These are phyloP conservation scores for Phocides pigmalion DNA, from an alignment of 1,140 invertebrate species.

Conservation along the genomic window DNA sequence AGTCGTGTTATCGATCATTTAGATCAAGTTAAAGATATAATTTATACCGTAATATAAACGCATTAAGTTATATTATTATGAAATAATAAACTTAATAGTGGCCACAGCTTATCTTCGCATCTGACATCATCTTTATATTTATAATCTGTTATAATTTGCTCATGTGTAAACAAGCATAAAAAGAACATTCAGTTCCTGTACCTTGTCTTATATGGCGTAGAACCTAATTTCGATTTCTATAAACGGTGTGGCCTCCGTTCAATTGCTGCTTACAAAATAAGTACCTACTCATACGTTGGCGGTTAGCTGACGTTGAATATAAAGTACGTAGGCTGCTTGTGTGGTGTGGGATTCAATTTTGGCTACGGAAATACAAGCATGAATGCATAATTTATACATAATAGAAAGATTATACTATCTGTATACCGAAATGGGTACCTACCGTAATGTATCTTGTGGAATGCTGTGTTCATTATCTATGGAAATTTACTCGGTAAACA, in stretches of 20 bases:
- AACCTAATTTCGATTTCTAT: constrained; percentile 27
- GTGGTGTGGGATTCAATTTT: constrained; percentile 33
- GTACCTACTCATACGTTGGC: constrained; percentile 19
- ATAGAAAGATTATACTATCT: constrained; percentile 32
- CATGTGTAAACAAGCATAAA: constrained; percentile 1
- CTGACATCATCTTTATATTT: constrained; percentile 5
- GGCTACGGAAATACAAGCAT: constrained; percentile 28
- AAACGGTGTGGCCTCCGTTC: constrained; percentile 18
- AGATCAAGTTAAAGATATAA: too few species aligned
- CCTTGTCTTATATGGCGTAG: background rate
- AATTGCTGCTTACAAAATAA: constrained; percentile 14
- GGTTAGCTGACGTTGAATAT: constrained; percentile 33
- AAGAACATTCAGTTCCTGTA: background rate
- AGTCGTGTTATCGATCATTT: too few species aligned
- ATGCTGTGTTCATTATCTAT: constrained; percentile 15
- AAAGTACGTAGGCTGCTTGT: constrained; percentile 33
- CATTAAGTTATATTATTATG: too few species aligned
- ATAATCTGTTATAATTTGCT: constrained; percentile 1
- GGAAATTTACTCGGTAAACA: constrained; percentile 8
- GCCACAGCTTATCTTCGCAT: too few species aligned
- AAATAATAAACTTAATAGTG: too few species aligned
- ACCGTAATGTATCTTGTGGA: constrained; percentile 15
- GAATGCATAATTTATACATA: constrained; percentile 40
- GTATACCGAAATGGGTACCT: constrained; percentile 11
- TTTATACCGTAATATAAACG: too few species aligned